These are phyloP conservation scores for Spodoptera littoralis DNA, from an alignment of 2,888 invertebrate genomes.

Conservation along the genomic window DNA sequence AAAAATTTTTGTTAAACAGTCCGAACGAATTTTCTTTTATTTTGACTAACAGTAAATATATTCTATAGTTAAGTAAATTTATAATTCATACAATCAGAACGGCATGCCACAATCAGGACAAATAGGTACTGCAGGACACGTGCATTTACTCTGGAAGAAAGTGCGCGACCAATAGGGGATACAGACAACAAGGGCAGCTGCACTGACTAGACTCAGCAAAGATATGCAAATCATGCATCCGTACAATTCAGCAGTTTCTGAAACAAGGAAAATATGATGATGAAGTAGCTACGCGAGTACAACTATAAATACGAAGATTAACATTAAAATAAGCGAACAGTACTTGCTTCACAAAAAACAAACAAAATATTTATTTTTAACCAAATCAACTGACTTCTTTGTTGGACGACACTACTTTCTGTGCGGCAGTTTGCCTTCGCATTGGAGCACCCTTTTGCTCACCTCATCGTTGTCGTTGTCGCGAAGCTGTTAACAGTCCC, in stretches of 20 bases:
- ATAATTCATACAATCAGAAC: constrained; percentile 39
- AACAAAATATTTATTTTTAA: neutral
- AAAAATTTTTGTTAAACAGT: too few relatives aligned
- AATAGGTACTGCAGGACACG: constrained; percentile 60
- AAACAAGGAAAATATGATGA: constrained; percentile 48
- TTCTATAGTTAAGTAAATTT: neutral
- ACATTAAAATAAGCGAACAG: constrained; percentile 15
- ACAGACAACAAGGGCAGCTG: constrained; percentile 62
- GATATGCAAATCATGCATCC: constrained; percentile 74
- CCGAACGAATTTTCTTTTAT: too few relatives aligned
- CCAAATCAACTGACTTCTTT: too few relatives aligned
- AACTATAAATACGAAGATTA: constrained; percentile 1
- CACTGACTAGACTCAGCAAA: constrained; percentile 63
- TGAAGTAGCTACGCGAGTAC: constrained; percentile 6
- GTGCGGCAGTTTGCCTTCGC: too few relatives aligned
- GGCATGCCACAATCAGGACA: constrained; percentile 66
- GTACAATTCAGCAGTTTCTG: constrained; percentile 30
- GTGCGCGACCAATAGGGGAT: constrained; percentile 63
- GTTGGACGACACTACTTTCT: too few relatives aligned
- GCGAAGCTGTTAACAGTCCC: too few relatives aligned
- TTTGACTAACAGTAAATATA: too few relatives aligned
- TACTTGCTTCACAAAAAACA: constrained; percentile 39
- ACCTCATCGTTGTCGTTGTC: too few relatives aligned
- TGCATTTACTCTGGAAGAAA: constrained; percentile 58
- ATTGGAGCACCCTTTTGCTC: too few relatives aligned